phyloP scores from a whole-genome alignment of 2,113 vertebrate genomes.

The Globicephala melas region DNA sequence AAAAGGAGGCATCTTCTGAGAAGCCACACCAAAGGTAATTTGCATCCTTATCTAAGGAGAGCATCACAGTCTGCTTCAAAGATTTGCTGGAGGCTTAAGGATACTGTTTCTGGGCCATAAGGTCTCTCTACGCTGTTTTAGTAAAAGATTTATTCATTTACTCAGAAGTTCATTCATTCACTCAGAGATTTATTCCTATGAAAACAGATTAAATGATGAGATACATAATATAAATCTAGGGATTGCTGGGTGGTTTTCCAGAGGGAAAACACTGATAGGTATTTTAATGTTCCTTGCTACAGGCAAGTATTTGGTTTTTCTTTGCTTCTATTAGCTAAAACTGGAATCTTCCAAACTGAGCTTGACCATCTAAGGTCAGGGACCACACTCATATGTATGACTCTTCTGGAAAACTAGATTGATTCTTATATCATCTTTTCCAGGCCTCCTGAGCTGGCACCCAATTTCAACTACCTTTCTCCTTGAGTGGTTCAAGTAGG shows the following conservation, averaged over 20 bases:
- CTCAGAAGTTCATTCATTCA: background rate
- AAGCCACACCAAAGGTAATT: background rate
- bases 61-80: background rate
- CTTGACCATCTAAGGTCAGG: background rate
- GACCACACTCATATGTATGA: no score
- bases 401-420: background rate
- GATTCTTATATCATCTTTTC: background rate
- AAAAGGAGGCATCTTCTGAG: background rate
- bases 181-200: background rate
- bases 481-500: background rate
- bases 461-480: background rate
- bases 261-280: background rate
- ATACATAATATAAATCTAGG: background rate
- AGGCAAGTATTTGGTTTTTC: background rate
- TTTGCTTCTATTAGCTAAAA: background rate
- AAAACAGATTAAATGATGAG: background rate
- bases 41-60: background rate
- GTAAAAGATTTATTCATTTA: background rate
- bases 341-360: background rate
- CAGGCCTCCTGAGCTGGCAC: background rate
- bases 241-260: background rate
- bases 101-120: background rate
- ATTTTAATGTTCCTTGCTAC: background rate
- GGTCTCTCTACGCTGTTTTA: background rate
- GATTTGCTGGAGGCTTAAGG: background rate